Base-by-base conservation (phyloP, 1,140 invertebrate species). In the Aplysia californica region DNA sequence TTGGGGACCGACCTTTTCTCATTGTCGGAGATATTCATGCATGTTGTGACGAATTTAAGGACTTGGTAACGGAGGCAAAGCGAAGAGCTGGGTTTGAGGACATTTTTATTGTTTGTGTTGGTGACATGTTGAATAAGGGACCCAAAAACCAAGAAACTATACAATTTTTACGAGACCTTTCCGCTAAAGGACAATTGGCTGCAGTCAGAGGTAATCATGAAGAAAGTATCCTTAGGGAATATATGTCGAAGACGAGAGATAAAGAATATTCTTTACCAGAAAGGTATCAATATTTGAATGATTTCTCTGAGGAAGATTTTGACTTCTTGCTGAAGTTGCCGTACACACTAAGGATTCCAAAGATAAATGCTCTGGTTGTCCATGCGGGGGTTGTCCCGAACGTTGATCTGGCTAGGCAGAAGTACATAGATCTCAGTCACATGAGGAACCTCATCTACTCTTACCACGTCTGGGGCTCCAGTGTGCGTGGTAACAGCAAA, bases 11-110 rank as follows among this genome's bases (percentile, higher is more conserved):
- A 21, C 75, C 72, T n/a, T 76, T 90, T 18, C 79, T 90, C 36
- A 79, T 90, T 35, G 83, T 90, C 33, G 89, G 89, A 20, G 89
- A 90, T 76, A 82, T 90, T 0, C 89, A 90, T 77, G 89, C 89
- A 1, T 90, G 89, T 77, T 84, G 77, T 55, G 86, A 87, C 61
- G 89, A 90, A 79, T 76, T 90, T 31, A 20, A 78, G 20, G 81
- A 86, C 26, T 68, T 89, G 2, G 77, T 90, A 3, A 56, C 59
- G 3, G 61, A 78, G 20, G 83, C 85, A 21, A 76, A 71, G 33
- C 36, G 61, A 1, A 55, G 58, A 23, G 72, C 58, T 4, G 50
- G 58, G 3, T 59, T 73, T 21, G 69, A 80, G n/a, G 68, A 83
- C 50, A 78, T 82, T 20, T 70, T 90, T 35, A 85, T 88, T 44